phyloP scores from a whole-genome alignment of 2,888 invertebrate species.

The Neoitamus cyanurus region DNA sequence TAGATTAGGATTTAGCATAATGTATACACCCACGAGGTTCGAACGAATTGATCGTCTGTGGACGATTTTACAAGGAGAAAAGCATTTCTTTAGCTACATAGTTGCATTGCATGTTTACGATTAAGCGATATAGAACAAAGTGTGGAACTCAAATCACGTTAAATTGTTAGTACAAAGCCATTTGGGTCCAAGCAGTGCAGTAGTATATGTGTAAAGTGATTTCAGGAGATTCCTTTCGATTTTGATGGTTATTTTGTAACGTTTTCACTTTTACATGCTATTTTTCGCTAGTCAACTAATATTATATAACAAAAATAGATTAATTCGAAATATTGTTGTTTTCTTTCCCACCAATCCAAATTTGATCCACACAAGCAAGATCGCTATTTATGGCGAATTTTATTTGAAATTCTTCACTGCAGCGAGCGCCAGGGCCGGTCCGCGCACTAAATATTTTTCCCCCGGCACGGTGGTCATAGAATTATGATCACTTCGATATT shows the following conservation, averaged over 20 bases:
- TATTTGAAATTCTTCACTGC: no score
- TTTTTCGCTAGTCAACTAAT: constrained; percentile 40
- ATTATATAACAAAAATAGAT: background rate
- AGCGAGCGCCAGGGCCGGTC: no score
- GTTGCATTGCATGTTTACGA: background rate
- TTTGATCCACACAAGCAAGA: background rate
- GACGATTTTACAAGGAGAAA: background rate
- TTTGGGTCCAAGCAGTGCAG: constrained; percentile 26
- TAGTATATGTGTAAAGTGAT: background rate
- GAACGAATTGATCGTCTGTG: background rate
- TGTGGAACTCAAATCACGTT: background rate
- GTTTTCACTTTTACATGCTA: constrained; percentile 19
- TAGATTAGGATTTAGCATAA: background rate
- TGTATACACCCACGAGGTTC: background rate
- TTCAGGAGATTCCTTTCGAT: background rate
- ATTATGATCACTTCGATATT: no score
- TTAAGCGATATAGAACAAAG: background rate
- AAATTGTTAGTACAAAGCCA: constrained; percentile 29
- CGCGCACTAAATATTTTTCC: no score
- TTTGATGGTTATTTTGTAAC: constrained; percentile 2
- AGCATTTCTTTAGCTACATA: background rate
- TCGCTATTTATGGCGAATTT: no score
- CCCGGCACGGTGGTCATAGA: no score
- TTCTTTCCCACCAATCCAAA: background rate
- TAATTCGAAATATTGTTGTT: background rate